Percentiles rank a stretch among this genome's conserved stretches.
Conservation (phyloP, 2,888 invertebrate genomes). For the Megastigmus dorsalis region DNA sequence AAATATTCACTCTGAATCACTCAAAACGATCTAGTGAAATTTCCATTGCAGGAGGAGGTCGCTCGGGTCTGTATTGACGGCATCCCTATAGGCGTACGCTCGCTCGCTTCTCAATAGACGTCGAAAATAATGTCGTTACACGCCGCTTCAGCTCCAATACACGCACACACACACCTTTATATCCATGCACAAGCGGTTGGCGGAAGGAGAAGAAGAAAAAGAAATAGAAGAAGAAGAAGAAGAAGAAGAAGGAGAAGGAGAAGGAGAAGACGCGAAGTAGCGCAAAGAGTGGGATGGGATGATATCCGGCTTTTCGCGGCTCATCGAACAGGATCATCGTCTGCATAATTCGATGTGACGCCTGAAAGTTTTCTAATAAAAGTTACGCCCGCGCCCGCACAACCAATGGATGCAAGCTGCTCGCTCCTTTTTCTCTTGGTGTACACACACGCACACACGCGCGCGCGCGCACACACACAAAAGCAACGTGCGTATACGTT, state of each 20-base stretch:
- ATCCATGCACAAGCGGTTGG: too few species aligned
- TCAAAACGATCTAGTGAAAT: neutral
- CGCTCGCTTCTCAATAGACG: neutral
- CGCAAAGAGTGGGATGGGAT: too few species aligned
- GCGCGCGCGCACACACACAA: neutral
- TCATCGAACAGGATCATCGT: constrained; percentile 58
- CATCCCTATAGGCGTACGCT: neutral
- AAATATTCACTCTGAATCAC: neutral
- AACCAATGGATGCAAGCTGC: constrained; percentile 50
- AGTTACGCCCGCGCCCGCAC: too few species aligned
- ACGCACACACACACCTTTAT: too few species aligned
- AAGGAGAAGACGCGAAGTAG: too few species aligned
- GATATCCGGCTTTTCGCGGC: constrained; percentile 37
- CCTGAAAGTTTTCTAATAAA: constrained; percentile 65
- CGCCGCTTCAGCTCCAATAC: neutral
- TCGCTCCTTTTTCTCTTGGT: neutral
- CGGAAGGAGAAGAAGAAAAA: too few species aligned
- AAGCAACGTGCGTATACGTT: too few species aligned
- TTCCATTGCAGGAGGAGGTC: neutral
- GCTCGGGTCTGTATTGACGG: too few species aligned
- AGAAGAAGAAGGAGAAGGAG: too few species aligned
- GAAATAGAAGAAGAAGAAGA: too few species aligned
- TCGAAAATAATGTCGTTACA: constrained; percentile 6
- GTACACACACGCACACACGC: too few species aligned
- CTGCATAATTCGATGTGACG: constrained; percentile 60